Evolutionary conservation across 92 coral and sea anemone species (phyloP).

Genomic region (Zoanthus gigantus): DNA sequence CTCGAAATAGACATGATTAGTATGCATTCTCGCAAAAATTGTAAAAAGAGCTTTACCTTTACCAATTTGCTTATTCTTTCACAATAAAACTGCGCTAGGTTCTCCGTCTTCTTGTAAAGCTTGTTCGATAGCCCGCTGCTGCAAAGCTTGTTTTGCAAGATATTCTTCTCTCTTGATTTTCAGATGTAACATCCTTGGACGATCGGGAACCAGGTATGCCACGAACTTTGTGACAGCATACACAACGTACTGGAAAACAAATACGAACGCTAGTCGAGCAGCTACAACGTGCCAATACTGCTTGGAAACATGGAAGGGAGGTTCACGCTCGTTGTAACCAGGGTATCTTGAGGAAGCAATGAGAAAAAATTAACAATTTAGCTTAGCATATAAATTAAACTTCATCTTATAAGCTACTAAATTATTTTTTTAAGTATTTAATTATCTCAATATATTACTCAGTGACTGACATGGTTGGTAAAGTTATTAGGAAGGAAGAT

Average conservation of each 20-base stretch:
- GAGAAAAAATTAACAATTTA: neutral
- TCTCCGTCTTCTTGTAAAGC: conserved; percentile 1
- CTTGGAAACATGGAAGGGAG: conserved; percentile 81
- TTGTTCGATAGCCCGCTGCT: conserved; percentile 41
- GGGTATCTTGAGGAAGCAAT: conserved; percentile 67
- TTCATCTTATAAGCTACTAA: too few species aligned
- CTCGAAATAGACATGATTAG: too few species aligned
- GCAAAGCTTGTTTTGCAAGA: conserved; percentile 85
- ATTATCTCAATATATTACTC: too few species aligned
- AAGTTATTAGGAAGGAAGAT: too few species aligned
- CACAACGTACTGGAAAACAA: conserved; percentile 96
- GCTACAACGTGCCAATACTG: conserved; percentile 98
- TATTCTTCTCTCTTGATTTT: conserved; percentile 93
- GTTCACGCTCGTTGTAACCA: conserved; percentile 72
- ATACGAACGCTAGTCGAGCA: conserved; percentile 90
- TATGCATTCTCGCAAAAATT: neutral
- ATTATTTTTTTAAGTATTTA: too few species aligned
- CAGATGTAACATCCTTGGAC: conserved; percentile 81
- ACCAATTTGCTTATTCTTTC: neutral
- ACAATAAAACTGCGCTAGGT: conserved; percentile 11
- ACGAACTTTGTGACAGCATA: conserved; percentile 89
- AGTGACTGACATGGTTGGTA: too few species aligned
- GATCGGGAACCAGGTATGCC: conserved; percentile 94
- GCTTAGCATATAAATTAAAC: neutral
- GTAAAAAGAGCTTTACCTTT: neutral